Base-by-base conservation (phyloP, 2,888 invertebrate genomes). In the Brachypalpus laphriformis region DNA sequence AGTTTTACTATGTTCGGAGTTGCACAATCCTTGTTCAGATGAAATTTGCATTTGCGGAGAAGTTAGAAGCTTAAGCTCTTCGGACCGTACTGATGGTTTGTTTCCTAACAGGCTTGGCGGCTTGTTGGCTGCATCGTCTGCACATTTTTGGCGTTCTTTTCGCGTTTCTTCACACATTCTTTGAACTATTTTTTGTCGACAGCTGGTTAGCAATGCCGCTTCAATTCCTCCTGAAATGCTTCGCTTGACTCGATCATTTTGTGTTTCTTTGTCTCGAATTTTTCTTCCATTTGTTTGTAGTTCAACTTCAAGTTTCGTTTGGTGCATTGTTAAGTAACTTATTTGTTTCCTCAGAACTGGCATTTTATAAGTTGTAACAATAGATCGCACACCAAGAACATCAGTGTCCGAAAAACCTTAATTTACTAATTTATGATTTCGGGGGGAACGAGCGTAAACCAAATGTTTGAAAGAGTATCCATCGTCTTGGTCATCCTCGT, bases 401-500 rank as follows among this genome's bases (percentile, higher is more conserved):
- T 98, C 97, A 0, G 96, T 96, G 90, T 99, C 98, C 1, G 98
- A 98, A 92, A 99, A 99, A 89, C 99, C 98, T 92, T 99, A 99
- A 91, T 98, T 98, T 89, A 99, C 98, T 59, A 99, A 94, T 0
- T 98, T 95, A 91, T 99, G 99, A 92, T 99, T 99, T 66, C 99
- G 94, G 16, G 98, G 93, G 90, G 98, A 99, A 18, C 99, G 95
- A 0, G 97, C 97, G 90, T 98, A 98, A 0, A 99, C 96, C 28
- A 99, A 95, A 91, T 99, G 98, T 91, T 99, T 99, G 86, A 98
- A 97, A 0, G 98, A 98, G 88, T 98, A 95, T 0, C 98, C 97
- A 90, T 98, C 98, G 91, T 98, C 98, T 93, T 96, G 96, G 91
- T 97, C 98, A 92, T 98, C 98, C 92, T 99, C 98, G 92, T 99